Conservation (phyloP, 2,113 vertebrate genomes). For the Oncorhynchus keta region DNA sequence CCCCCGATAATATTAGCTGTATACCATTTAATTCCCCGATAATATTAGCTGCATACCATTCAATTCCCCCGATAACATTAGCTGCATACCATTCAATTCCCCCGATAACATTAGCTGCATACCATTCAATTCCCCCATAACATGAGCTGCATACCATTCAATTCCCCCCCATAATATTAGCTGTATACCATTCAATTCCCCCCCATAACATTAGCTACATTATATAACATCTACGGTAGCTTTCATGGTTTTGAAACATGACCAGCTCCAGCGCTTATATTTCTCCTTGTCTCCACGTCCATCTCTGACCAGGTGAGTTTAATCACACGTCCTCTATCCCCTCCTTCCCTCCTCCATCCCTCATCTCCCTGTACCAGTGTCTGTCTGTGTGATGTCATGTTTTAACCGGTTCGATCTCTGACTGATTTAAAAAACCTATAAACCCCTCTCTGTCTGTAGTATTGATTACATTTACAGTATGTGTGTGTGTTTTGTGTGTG, state of each 20-base stretch:
- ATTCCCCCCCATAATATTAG: too few species aligned
- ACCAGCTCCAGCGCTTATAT: background rate
- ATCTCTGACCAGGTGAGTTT: constrained; percentile 1
- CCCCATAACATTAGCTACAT: too few species aligned
- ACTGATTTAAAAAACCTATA: constrained; percentile 21
- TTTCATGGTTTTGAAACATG: background rate
- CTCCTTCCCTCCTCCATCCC: background rate
- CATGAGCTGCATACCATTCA: too few species aligned
- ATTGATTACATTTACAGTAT: background rate
- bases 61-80: too few species aligned
- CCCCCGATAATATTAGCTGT: too few species aligned
- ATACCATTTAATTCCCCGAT: too few species aligned
- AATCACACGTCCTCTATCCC: background rate
- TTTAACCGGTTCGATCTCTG: background rate
- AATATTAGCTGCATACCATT: too few species aligned
- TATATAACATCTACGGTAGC: background rate
- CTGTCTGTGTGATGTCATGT: background rate
- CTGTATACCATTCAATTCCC: too few species aligned
- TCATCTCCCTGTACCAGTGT: background rate
- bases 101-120: too few species aligned
- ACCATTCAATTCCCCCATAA: too few species aligned
- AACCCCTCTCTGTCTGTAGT: constrained; percentile 9
- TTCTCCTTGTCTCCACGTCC: background rate
- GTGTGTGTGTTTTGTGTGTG: too few species aligned
- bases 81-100: too few species aligned